phyloP scores from a whole-genome alignment of 2,113 vertebrate species.

The Petrocephalus microphthalmus region DNA sequence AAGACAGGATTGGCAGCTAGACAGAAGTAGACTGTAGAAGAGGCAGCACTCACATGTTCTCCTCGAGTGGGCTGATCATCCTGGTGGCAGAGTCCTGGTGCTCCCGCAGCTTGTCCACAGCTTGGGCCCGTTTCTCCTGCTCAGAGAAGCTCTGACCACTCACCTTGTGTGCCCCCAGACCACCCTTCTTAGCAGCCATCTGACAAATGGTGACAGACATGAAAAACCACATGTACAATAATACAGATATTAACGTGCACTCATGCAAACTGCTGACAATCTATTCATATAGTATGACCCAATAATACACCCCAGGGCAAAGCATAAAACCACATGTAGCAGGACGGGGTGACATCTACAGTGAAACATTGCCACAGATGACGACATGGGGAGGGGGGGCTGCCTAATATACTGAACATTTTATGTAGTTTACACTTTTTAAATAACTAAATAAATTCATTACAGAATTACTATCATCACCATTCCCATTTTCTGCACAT shows the following conservation, averaged over 20 bases:
- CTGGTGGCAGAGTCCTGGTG: slow-evolving; percentile 51
- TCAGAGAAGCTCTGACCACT: slow-evolving; percentile 76
- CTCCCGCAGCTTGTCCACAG: slow-evolving; percentile 72
- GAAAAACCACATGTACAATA: neutral
- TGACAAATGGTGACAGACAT: slow-evolving; percentile 37
- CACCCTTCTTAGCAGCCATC: slow-evolving; percentile 79
- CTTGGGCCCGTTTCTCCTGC: slow-evolving; percentile 83
- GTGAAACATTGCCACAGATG: neutral
- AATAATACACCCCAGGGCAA: neutral
- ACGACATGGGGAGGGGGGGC: neutral
- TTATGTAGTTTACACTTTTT: neutral
- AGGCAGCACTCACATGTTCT: slow-evolving; percentile 62
- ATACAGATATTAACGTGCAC: neutral
- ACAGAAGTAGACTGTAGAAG: neutral
- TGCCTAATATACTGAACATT: neutral
- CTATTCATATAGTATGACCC: neutral
- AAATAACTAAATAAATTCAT: too few relatives aligned
- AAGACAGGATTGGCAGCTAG: neutral
- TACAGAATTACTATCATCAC: too few relatives aligned
- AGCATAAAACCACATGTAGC: neutral
- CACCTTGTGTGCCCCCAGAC: slow-evolving; percentile 89
- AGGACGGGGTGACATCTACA: neutral
- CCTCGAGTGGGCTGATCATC: slow-evolving; percentile 53
- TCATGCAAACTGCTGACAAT: neutral
- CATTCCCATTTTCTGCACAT: neutral